Evolutionary conservation across 2,888 invertebrate species (phyloP).

Genomic region (Drosophila lutescens): DNA sequence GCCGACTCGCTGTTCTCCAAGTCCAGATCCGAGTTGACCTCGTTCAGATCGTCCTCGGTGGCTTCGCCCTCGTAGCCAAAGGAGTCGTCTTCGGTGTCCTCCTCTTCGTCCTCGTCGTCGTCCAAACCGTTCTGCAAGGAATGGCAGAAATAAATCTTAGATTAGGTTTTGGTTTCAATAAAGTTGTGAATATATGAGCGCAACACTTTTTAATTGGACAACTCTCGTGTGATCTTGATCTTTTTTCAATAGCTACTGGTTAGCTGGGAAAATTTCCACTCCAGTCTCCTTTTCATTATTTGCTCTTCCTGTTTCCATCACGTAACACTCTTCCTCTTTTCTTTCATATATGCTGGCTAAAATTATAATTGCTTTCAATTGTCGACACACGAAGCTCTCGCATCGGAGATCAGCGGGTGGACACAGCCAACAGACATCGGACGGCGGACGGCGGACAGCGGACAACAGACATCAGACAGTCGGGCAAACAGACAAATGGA

Average conservation of each 20-base stretch:
- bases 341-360: slow-evolving; percentile 19
- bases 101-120: slow-evolving; percentile 71
- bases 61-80: slow-evolving; percentile 75
- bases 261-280: slow-evolving; percentile 15
- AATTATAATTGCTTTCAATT: slow-evolving; percentile 75
- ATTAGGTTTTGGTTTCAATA: not conserved
- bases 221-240: slow-evolving; percentile 56
- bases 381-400: slow-evolving; percentile 48
- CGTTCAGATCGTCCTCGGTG: slow-evolving; percentile 82
- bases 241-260: not conserved
- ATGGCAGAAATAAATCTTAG: slow-evolving; percentile 4
- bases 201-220: slow-evolving; percentile 67
- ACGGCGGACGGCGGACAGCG: slow-evolving; percentile 7
- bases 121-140: slow-evolving; percentile 73
- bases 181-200: slow-evolving; percentile 21
- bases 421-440: slow-evolving; percentile 15
- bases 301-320: slow-evolving; percentile 39
- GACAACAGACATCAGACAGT: slow-evolving; percentile 14
- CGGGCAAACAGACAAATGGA: not conserved
- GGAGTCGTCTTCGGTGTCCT: slow-evolving; percentile 58
- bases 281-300: slow-evolving; percentile 19
- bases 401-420: slow-evolving; percentile 51
- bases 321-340: slow-evolving; percentile 36
- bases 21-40: slow-evolving; percentile 80
- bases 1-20: slow-evolving; percentile 62